Percentiles rank a stretch among this genome's conserved stretches.
These are phyloP conservation scores for Incurvaria masculella DNA, from an alignment of 2,888 invertebrate genomes.

Conservation along the genomic window DNA sequence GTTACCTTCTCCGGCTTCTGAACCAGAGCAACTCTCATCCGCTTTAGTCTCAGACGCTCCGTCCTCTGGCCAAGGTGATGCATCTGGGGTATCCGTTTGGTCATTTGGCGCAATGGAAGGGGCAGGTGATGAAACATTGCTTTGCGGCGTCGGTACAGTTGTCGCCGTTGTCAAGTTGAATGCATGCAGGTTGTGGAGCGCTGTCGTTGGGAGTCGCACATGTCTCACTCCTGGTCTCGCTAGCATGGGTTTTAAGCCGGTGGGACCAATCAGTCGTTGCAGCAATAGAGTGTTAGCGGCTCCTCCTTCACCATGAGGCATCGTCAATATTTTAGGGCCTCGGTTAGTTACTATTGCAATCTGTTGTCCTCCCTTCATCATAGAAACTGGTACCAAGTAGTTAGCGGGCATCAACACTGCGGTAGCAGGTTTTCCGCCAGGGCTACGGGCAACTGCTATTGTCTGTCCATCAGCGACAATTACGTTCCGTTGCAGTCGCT, in stretches of 20 bases:
- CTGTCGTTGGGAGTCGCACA: constrained; percentile 42
- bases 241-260: constrained; percentile 53
- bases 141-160: constrained; percentile 33
- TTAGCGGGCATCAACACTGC: constrained; percentile 69
- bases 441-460: constrained; percentile 57
- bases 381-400: constrained; percentile 67
- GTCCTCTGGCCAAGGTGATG: constrained; percentile 38
- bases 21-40: constrained; percentile 6
- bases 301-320: constrained; percentile 37
- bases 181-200: constrained; percentile 43
- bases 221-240: constrained; percentile 57
- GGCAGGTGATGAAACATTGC: constrained; percentile 29
- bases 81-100: constrained; percentile 34
- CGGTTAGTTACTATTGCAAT: constrained; percentile 71
- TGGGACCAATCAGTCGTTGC: constrained; percentile 65
- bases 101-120: constrained; percentile 37
- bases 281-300: constrained; percentile 63
- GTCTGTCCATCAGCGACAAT: constrained; percentile 65
- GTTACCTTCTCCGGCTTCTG: constrained; percentile 11
- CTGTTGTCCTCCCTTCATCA: constrained; percentile 69
- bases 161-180: constrained; percentile 36
- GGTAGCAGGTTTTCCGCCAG: constrained; percentile 61
- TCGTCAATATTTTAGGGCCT: constrained; percentile 54
- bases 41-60: constrained; percentile 10
- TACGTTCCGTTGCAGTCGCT: constrained; percentile 51